Conservation (phyloP, 2,113 vertebrate species). For the Syngnathus typhle region DNA sequence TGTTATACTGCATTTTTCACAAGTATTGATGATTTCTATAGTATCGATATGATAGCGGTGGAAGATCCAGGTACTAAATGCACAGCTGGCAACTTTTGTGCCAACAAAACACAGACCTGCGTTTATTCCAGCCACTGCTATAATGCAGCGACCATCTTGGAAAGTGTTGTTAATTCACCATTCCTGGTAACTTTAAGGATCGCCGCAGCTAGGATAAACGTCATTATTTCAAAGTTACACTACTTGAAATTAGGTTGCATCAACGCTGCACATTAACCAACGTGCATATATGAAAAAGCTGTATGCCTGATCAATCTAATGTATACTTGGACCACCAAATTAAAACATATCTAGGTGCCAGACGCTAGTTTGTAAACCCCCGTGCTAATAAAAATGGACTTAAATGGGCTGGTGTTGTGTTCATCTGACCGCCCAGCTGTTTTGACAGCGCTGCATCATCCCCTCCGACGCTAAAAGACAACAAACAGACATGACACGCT, state of each 20-base stretch:
- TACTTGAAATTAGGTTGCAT: not conserved
- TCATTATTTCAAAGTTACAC: not conserved
- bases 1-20: not conserved
- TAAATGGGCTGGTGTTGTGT: conserved; percentile 7
- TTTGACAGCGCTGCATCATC: conserved; percentile 25
- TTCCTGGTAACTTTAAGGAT: not conserved
- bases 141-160: not conserved
- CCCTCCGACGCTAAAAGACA: conserved; percentile 45
- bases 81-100: no score
- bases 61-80: no score
- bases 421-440: conserved; percentile 32
- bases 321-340: not conserved
- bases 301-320: not conserved
- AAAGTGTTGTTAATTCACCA: not conserved
- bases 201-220: conserved; percentile 10
- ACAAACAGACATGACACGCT: conserved; percentile 37
- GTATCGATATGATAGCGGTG: not conserved
- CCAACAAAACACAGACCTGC: no score
- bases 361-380: not conserved
- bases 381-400: conserved; percentile 6
- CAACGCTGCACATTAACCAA: not conserved
- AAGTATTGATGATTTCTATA: not conserved
- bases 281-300: not conserved
- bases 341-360: not conserved
- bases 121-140: not conserved